Evolutionary conservation across 2,797 vertebrate genomes (phyloP), one percentile per base, ranked within the genome.

Genomic region (Enoplosus armatus): DNA sequence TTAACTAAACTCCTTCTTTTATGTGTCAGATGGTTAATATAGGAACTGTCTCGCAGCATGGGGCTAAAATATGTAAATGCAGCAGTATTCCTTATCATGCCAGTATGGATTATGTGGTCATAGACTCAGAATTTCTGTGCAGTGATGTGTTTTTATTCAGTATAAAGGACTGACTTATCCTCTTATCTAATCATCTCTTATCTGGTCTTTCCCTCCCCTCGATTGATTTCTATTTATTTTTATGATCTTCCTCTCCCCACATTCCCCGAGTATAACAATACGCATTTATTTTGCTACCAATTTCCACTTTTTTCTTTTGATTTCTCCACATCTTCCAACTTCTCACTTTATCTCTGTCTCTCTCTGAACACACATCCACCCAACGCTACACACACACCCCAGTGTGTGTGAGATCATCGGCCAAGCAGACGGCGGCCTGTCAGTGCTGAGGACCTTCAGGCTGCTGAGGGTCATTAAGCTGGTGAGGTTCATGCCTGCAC

Each of bases 401-500:
- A 92, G 97, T 80, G 97, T 99, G 88, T 99, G 97, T 94, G 97
- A 99, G 94, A 99, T 99, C 54, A 94, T 98, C 1, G 97, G 98
- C 29, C 98, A 99, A 93, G 95, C 97, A 0, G 98, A 98, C 0
- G 98, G 98, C 0, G 98, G 98, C 6, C 95, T 99, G 58, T 99
- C 98, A 0, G 97, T 99, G 79, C 91, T 99, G 72, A 94, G 98
- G 82, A 99, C 98, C 1, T 99, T 99, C 94, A 95, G 98, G 2
- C 95, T 99, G 50, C 93, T 99, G 60, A 94, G 98, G 2, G 98
- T 99, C 74, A 93, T 99, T 85, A 99, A 99, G 94, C 92, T 99
- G 89, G 98, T 99, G 79, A 95, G 98, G 63, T 99, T 99, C 94
- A 98, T 99, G 98, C 98, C 98, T 0, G 98, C 98, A 0, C 93